phyloP scores from a whole-genome alignment of 1,140 invertebrate genomes.

The Yoshiicerus persimilis region DNA sequence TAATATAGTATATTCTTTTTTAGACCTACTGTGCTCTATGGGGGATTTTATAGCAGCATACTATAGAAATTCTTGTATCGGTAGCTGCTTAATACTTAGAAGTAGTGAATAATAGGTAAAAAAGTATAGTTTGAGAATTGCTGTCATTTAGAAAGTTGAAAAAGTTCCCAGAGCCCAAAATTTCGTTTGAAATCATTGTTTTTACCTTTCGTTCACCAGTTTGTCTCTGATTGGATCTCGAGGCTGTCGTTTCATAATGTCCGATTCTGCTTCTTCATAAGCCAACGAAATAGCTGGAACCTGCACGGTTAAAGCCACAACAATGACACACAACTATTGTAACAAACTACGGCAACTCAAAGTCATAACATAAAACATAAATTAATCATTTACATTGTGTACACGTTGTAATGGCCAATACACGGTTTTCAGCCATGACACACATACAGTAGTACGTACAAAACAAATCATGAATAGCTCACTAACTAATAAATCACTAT shows the following conservation, averaged over 20 bases:
- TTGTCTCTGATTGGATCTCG: slow-evolving; percentile 91
- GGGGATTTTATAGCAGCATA: no score
- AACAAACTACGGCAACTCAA: slow-evolving; percentile 16
- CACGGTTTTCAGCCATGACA: neutral
- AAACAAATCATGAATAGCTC: neutral
- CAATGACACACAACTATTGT: slow-evolving; percentile 20
- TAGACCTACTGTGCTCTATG: no score
- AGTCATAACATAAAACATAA: slow-evolving; percentile 13
- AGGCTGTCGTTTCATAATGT: slow-evolving; percentile 96
- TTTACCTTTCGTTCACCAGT: slow-evolving; percentile 89
- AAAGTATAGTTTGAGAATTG: neutral
- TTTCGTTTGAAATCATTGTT: neutral
- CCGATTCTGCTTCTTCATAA: slow-evolving; percentile 92
- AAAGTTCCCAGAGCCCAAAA: neutral
- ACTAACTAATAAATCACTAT: neutral
- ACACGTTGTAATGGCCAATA: neutral
- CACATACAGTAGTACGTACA: neutral
- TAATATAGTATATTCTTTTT: no score
- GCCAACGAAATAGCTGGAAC: slow-evolving; percentile 90
- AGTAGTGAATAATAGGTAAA: neutral
- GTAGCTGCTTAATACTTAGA: no score
- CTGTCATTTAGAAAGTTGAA: neutral
- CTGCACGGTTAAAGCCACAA: slow-evolving; percentile 38
- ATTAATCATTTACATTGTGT: neutral
- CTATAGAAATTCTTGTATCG: no score